Percentiles rank a stretch among this genome's conserved stretches.
Conservation (phyloP, 2,113 vertebrate genomes). For the Nestor notabilis region DNA sequence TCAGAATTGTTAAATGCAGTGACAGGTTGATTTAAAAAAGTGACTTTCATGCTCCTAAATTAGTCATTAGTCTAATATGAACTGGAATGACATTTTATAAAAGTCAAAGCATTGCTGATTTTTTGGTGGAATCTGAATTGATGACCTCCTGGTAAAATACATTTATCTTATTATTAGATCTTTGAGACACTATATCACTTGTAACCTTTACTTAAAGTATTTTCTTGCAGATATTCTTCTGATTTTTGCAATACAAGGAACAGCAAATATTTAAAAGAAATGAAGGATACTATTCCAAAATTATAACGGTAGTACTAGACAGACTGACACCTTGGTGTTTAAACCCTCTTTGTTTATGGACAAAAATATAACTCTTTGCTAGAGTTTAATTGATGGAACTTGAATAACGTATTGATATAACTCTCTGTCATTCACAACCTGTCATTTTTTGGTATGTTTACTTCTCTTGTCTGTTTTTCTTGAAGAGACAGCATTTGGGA, state of each 20-base stretch:
- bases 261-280: neutral
- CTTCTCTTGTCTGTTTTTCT: neutral
- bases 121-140: constrained; percentile 23
- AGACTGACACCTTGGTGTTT: neutral
- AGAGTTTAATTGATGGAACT: neutral
- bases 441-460: neutral
- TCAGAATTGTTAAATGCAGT: neutral
- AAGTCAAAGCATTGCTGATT: constrained; percentile 33
- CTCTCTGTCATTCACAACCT: neutral
- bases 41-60: neutral
- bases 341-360: neutral
- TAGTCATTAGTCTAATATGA: neutral
- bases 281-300: neutral
- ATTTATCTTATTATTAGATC: constrained; percentile 25
- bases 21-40: neutral
- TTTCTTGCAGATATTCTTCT: neutral
- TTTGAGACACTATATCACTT: neutral
- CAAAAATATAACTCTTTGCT: neutral
- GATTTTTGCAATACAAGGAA: neutral
- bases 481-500: neutral
- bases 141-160: neutral
- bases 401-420: neutral
- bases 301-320: neutral
- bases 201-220: constrained; percentile 4
- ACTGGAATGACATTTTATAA: constrained; percentile 13